phyloP scores from a whole-genome alignment of 2,888 invertebrate genomes.

The Euclidia mi region DNA sequence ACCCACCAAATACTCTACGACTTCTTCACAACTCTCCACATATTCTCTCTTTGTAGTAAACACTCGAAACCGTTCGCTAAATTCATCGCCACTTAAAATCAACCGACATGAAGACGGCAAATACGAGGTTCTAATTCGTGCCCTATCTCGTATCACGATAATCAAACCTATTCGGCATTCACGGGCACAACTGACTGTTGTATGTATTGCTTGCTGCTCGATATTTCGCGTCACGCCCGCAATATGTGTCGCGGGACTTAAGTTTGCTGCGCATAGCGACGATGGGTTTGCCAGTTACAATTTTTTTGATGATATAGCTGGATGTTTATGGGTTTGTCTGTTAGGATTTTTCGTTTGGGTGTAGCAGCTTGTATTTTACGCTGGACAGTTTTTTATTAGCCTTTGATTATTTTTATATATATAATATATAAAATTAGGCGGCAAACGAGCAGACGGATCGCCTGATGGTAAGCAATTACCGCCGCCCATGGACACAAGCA shows the following conservation, averaged over 20 bases:
- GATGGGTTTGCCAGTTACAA: neutral
- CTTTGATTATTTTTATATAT: no score
- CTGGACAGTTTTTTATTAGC: no score
- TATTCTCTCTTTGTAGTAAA: neutral
- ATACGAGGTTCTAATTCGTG: conserved; percentile 39
- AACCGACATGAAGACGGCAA: conserved; percentile 14
- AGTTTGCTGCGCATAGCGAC: conserved; percentile 33
- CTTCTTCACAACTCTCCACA: no score
- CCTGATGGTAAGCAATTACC: no score
- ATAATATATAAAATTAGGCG: no score
- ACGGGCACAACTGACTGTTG: conserved; percentile 45
- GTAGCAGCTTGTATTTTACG: no score
- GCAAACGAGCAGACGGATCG: no score
- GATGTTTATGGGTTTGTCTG: no score
- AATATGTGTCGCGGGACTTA: conserved; percentile 66
- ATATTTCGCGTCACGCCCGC: conserved; percentile 69
- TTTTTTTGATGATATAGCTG: neutral
- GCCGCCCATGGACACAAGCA: no score
- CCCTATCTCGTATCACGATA: conserved; percentile 44
- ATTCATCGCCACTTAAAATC: conserved; percentile 17
- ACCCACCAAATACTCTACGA: neutral
- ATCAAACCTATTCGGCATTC: conserved; percentile 55
- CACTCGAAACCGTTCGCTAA: conserved; percentile 1
- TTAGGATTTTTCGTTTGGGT: no score
- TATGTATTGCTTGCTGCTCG: conserved; percentile 55